A percentile compares a stretch with the other conserved stretches of the same genome.
Conservation (phyloP, 2,888 invertebrate genomes). For the Ceriagrion tenellum region DNA sequence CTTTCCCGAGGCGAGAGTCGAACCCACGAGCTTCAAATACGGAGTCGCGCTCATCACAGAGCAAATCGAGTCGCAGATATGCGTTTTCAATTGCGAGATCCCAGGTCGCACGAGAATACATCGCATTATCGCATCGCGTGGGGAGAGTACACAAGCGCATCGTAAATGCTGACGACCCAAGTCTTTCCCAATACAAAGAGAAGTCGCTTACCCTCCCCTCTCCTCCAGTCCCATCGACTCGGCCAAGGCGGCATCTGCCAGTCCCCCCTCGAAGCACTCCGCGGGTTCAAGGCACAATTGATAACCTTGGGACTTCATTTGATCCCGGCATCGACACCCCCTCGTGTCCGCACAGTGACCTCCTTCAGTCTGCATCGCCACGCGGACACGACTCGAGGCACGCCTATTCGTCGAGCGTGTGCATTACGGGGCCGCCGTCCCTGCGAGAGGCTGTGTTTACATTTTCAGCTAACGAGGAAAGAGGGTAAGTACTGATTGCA, state of each 20-base stretch:
- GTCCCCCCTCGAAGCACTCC: background rate
- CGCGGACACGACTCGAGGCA: background rate
- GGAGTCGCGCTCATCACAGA: too few relatives aligned
- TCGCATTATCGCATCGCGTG: too few relatives aligned
- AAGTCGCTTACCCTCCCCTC: background rate
- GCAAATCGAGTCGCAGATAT: too few relatives aligned
- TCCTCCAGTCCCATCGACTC: background rate
- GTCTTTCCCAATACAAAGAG: background rate
- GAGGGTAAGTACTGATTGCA: background rate
- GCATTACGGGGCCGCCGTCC: background rate
- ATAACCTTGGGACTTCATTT: conserved; percentile 52
- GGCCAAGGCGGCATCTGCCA: background rate
- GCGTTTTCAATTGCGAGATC: background rate
- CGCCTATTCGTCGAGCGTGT: background rate
- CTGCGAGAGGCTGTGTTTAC: background rate
- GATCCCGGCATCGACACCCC: background rate
- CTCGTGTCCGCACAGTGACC: background rate
- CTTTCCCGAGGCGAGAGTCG: too few relatives aligned
- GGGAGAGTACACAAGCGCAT: background rate
- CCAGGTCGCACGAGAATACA: background rate
- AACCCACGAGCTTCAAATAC: too few relatives aligned
- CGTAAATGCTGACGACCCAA: background rate
- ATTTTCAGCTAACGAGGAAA: background rate
- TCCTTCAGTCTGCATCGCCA: background rate
- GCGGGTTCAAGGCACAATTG: conserved; percentile 51